Evolutionary conservation across 2,888 invertebrate species (phyloP).

Genomic region (Pseudeuparius sepicola): DNA sequence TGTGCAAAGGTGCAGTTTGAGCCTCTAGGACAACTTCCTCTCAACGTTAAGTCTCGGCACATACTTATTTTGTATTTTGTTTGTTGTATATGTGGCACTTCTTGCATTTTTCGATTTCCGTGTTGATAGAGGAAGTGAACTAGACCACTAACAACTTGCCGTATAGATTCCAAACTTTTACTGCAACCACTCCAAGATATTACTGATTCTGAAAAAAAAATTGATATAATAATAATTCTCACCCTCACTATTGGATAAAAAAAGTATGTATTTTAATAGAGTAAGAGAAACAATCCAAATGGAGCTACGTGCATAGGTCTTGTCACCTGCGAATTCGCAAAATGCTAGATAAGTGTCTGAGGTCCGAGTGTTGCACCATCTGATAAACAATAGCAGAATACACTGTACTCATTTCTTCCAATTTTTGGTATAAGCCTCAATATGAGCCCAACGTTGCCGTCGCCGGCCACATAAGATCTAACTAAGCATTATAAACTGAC

Average conservation of each 20-base stretch:
- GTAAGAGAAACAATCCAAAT: conserved; percentile 5
- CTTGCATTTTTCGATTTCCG: conserved; percentile 55
- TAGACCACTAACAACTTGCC: conserved; percentile 63
- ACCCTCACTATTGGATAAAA: too few species aligned
- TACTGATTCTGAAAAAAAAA: conserved; percentile 43
- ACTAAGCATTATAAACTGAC: too few species aligned
- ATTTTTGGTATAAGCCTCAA: too few species aligned
- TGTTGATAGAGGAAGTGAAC: conserved; percentile 70
- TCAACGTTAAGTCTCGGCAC: conserved; percentile 73
- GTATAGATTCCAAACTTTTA: conserved; percentile 57
- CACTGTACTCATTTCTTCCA: too few species aligned
- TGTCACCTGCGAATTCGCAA: not conserved
- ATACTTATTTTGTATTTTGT: conserved; percentile 83
- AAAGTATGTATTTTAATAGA: too few species aligned
- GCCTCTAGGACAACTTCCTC: conserved; percentile 78
- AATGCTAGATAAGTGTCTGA: not conserved
- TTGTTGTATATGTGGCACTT: conserved; percentile 49
- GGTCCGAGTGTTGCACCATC: too few species aligned
- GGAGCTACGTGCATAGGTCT: too few species aligned
- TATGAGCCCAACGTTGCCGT: too few species aligned
- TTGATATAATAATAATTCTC: too few species aligned
- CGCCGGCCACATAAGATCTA: too few species aligned
- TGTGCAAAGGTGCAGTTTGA: conserved; percentile 87
- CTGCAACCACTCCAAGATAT: conserved; percentile 56
- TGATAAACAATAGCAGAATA: too few species aligned